Percentiles rank a stretch among this genome's conserved stretches.
Evolutionary conservation across 1,140 invertebrate species (phyloP).

Genomic region (Plectrocnemia conspersa): DNA sequence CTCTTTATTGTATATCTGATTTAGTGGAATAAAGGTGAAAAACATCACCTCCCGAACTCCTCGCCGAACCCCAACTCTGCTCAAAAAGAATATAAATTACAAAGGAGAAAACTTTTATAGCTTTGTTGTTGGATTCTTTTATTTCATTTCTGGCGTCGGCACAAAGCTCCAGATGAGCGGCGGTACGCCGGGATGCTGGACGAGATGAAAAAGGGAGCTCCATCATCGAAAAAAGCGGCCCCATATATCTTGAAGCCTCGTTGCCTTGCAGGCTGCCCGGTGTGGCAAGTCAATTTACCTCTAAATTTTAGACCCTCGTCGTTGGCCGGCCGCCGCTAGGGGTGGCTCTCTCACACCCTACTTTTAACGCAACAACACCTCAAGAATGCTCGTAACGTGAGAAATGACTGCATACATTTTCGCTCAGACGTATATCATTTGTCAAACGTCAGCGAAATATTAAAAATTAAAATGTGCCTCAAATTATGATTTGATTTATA

Average conservation of each 20-base stretch:
- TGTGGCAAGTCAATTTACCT: constrained; percentile 34
- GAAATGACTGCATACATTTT: too few species aligned
- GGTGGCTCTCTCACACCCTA: background rate
- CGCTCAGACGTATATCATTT: too few species aligned
- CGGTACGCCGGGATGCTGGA: background rate
- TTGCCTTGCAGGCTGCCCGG: constrained; percentile 7
- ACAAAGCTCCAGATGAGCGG: constrained; percentile 32
- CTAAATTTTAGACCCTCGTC: constrained; percentile 33
- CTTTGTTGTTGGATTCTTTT: constrained; percentile 36
- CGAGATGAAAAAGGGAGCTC: constrained; percentile 30
- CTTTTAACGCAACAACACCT: background rate
- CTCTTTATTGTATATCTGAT: constrained; percentile 35
- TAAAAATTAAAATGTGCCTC: too few species aligned
- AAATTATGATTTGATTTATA: too few species aligned
- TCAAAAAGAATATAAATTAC: constrained; percentile 36
- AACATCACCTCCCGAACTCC: constrained; percentile 3
- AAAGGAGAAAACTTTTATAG: constrained; percentile 37
- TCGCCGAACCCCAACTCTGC: background rate
- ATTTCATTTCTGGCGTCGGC: constrained; percentile 31
- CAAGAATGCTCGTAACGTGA: background rate
- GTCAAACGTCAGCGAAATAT: too few species aligned
- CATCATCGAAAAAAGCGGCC: constrained; percentile 32
- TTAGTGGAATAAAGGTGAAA: constrained; percentile 36
- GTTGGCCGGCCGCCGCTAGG: constrained; percentile 19
- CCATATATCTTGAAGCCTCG: constrained; percentile 24